phyloP scores from a whole-genome alignment of 2,888 invertebrate species.

The Ophraella communa region DNA sequence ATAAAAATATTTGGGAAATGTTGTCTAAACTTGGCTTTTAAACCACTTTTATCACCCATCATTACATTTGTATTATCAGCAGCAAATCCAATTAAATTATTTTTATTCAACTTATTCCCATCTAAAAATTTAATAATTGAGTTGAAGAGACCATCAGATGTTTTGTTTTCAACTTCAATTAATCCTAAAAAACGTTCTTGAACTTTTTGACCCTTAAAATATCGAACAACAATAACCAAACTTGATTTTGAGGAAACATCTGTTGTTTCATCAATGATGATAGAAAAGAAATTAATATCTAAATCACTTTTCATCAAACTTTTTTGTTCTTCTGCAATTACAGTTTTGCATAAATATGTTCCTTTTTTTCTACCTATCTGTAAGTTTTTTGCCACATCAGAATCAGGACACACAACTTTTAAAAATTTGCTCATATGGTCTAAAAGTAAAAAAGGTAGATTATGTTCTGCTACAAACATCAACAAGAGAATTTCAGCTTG shows the following conservation, averaged over 20 bases:
- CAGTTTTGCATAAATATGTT: background rate
- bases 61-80: slow-evolving; percentile 32
- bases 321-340: background rate
- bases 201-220: slow-evolving; percentile 16
- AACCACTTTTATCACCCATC: slow-evolving; percentile 23
- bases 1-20: slow-evolving; percentile 18
- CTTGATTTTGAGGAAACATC: background rate
- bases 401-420: background rate
- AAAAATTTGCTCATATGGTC: background rate
- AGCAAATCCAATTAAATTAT: slow-evolving; percentile 27
- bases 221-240: slow-evolving; percentile 19
- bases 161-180: slow-evolving; percentile 18
- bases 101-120: slow-evolving; percentile 11
- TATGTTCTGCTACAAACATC: background rate
- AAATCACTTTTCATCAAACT: background rate
- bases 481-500: background rate
- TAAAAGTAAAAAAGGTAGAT: background rate
- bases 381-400: background rate
- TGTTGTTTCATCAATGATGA: background rate
- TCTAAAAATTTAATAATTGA: slow-evolving; percentile 20
- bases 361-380: background rate
- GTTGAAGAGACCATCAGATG: slow-evolving; percentile 17
- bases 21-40: slow-evolving; percentile 15
- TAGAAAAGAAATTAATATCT: background rate
- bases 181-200: slow-evolving; percentile 20